Evolutionary conservation across 2,888 invertebrate species (phyloP).

Genomic region (Trichacis sp.): DNA sequence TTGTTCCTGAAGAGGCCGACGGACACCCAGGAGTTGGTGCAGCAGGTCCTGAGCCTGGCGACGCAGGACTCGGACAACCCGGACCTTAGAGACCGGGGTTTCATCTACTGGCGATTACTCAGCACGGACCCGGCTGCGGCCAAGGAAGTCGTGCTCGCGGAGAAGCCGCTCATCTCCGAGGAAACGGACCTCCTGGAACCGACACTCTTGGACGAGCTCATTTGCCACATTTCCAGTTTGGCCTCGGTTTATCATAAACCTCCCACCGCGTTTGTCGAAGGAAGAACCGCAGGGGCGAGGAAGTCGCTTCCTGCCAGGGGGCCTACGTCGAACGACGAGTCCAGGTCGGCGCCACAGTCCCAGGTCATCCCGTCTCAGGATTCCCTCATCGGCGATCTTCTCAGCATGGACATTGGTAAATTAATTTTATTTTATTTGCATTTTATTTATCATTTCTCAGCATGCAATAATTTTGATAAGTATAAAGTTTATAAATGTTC

Average conservation of each 20-base stretch:
- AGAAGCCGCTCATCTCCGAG: constrained; percentile 98
- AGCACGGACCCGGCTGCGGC: constrained; percentile 99
- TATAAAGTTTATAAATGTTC: too few relatives aligned
- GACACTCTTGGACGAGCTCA: constrained; percentile 95
- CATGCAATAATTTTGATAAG: not conserved
- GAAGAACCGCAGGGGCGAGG: constrained; percentile 81
- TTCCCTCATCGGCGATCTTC: constrained; percentile 94
- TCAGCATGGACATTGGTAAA: constrained; percentile 93
- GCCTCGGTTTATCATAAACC: constrained; percentile 99
- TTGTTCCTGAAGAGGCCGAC: constrained; percentile 97
- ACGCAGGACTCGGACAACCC: constrained; percentile 98
- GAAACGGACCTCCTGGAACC: constrained; percentile 98
- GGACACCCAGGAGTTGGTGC: constrained; percentile 98
- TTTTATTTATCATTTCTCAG: not conserved
- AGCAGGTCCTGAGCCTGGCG: constrained; percentile 91
- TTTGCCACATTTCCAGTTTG: constrained; percentile 97
- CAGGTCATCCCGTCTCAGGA: constrained; percentile 83
- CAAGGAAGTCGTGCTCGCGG: constrained; percentile 98
- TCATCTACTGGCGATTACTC: constrained; percentile 98
- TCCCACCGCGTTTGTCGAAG: constrained; percentile 98
- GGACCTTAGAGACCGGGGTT: constrained; percentile 96
- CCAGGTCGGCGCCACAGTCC: constrained; percentile 57
- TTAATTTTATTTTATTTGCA: constrained; percentile 4
- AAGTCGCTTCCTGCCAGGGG: constrained; percentile 80
- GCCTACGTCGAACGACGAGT: constrained; percentile 59